Evolutionary conservation across 1,140 invertebrate genomes (phyloP).

Genomic region (Atta cephalotes): DNA sequence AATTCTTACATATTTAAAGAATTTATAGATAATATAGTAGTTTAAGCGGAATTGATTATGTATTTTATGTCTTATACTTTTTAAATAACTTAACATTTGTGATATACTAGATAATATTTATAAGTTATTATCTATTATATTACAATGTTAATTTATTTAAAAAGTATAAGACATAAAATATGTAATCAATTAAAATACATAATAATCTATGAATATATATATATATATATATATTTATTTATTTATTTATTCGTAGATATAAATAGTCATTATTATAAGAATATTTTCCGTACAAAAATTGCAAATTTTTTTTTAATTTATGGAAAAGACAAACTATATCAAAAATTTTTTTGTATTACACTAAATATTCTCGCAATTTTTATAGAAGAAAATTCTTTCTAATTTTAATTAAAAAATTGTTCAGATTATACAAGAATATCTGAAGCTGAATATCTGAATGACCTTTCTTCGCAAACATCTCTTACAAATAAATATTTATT

Average conservation of each 20-base stretch:
- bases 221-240: too few relatives aligned
- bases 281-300: not conserved
- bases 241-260: not conserved
- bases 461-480: not conserved
- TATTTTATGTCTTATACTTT: too few relatives aligned
- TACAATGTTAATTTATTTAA: too few relatives aligned
- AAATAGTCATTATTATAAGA: not conserved
- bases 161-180: too few relatives aligned
- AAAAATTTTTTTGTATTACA: not conserved
- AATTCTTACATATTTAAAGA: not conserved
- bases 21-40: not conserved
- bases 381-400: not conserved
- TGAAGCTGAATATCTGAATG: not conserved
- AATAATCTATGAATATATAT: too few relatives aligned
- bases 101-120: too few relatives aligned
- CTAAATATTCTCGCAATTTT: not conserved
- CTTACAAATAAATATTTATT: not conserved
- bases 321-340: not conserved
- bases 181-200: too few relatives aligned
- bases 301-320: not conserved
- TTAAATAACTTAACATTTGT: too few relatives aligned
- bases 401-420: not conserved
- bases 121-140: too few relatives aligned
- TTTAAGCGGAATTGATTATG: not conserved
- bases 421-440: not conserved